phyloP scores from a whole-genome alignment of 2,113 vertebrate genomes.

The Thomomys bottae region DNA sequence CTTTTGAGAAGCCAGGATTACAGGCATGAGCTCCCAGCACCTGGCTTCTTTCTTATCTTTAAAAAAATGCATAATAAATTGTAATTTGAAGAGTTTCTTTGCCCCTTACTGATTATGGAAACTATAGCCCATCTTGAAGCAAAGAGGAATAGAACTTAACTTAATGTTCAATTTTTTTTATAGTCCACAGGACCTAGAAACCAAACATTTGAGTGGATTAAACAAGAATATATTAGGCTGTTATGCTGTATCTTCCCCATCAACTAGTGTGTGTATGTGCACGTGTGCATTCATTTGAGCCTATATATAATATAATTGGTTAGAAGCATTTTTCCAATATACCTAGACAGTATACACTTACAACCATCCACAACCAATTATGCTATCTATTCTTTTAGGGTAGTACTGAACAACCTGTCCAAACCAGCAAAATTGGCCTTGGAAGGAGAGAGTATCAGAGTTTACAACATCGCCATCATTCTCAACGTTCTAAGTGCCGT shows the following conservation, averaged over 20 bases:
- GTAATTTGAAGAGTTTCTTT: background rate
- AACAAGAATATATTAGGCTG: background rate
- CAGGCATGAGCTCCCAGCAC: too few relatives aligned
- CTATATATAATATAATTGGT: background rate
- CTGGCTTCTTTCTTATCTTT: background rate
- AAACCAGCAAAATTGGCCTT: constrained; percentile 93
- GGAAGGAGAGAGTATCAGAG: constrained; percentile 97
- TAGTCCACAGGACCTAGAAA: constrained; percentile 24
- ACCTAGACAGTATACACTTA: background rate
- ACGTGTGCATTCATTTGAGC: background rate
- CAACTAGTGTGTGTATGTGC: background rate
- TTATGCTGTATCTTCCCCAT: background rate
- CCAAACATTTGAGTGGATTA: constrained; percentile 27
- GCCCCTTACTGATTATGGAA: background rate
- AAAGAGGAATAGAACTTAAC: constrained; percentile 26
- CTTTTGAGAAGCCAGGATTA: too few relatives aligned
- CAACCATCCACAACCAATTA: background rate
- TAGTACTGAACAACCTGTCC: constrained; percentile 88
- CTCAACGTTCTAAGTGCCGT: constrained; percentile 95
- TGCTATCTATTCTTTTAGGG: constrained; percentile 79
- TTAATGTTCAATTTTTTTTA: constrained; percentile 27
- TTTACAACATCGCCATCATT: constrained; percentile 96
- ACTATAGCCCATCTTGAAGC: constrained; percentile 30
- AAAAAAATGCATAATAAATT: background rate
- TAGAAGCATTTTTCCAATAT: constrained; percentile 14